Evolutionary conservation across 30 jellyfish, hydroid and myxozoan species (phyloP).

Genomic region (Nemopilema nomurai): DNA sequence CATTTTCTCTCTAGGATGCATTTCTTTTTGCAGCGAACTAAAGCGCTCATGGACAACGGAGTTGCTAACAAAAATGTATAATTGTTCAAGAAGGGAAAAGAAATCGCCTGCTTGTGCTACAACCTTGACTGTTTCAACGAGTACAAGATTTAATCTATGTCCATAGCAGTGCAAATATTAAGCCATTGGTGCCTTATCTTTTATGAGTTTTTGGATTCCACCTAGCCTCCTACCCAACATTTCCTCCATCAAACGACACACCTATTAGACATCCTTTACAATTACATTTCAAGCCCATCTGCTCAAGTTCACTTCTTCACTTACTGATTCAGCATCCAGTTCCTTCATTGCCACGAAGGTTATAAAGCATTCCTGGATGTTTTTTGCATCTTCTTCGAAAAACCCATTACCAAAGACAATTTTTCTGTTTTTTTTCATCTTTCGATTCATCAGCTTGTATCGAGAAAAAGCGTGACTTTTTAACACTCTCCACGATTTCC

Average conservation of each 20-base stretch:
- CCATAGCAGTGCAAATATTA: constrained; percentile 30
- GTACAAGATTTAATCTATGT: constrained; percentile 28
- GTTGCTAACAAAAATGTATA: neutral
- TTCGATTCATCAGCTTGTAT: constrained; percentile 45
- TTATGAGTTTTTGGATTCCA: constrained; percentile 37
- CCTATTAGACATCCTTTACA: constrained; percentile 26
- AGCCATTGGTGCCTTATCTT: constrained; percentile 43
- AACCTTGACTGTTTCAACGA: constrained; percentile 4
- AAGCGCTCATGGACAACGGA: neutral
- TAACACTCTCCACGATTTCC: constrained; percentile 16
- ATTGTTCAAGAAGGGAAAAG: neutral
- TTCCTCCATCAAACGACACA: constrained; percentile 37
- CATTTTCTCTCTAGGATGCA: too few species aligned
- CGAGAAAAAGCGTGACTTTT: constrained; percentile 14
- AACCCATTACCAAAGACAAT: constrained; percentile 15
- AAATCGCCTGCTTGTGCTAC: constrained; percentile 3
- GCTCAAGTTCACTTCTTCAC: constrained; percentile 21
- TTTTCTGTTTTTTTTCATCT: constrained; percentile 27
- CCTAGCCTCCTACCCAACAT: constrained; percentile 39
- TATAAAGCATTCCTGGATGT: constrained; percentile 22
- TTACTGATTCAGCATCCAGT: constrained; percentile 14
- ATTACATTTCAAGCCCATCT: constrained; percentile 30
- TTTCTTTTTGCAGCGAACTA: neutral
- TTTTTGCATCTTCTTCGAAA: constrained; percentile 13
- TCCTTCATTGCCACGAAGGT: constrained; percentile 31